Conservation (phyloP, 2,797 vertebrate species). For the Lithobates sylvaticus region DNA sequence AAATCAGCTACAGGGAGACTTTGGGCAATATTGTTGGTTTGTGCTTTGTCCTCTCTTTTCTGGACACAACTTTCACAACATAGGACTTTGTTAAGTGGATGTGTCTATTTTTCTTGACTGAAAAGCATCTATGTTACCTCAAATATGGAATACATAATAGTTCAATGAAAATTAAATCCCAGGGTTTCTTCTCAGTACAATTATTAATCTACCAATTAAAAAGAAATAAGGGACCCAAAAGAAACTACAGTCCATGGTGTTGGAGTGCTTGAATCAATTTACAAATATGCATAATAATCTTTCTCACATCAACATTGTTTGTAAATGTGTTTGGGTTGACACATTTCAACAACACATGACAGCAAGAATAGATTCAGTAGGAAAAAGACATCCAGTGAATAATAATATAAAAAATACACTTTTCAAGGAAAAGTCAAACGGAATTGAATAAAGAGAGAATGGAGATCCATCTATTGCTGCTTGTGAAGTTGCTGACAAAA, state of each 20-base stretch:
- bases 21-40: too few relatives aligned
- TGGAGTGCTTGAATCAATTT: not conserved
- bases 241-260: not conserved
- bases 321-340: not conserved
- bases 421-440: not conserved
- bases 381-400: constrained; percentile 15
- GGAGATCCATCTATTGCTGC: not conserved
- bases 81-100: too few relatives aligned
- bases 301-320: not conserved
- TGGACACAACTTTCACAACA: too few relatives aligned
- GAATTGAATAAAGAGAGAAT: not conserved
- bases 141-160: too few relatives aligned
- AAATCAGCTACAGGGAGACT: too few relatives aligned
- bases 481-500: constrained; percentile 5
- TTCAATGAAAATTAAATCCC: too few relatives aligned
- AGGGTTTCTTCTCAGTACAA: too few relatives aligned
- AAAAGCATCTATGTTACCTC: too few relatives aligned
- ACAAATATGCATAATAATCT: constrained; percentile 14
- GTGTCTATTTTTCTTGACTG: too few relatives aligned
- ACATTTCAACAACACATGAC: constrained; percentile 20
- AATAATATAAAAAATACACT: not conserved
- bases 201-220: too few relatives aligned
- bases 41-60: too few relatives aligned
- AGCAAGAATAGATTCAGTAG: not conserved
- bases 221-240: not conserved